These are phyloP conservation scores for Neelides sp. DNA, from an alignment of 1,140 invertebrate genomes.

Conservation along the genomic window DNA sequence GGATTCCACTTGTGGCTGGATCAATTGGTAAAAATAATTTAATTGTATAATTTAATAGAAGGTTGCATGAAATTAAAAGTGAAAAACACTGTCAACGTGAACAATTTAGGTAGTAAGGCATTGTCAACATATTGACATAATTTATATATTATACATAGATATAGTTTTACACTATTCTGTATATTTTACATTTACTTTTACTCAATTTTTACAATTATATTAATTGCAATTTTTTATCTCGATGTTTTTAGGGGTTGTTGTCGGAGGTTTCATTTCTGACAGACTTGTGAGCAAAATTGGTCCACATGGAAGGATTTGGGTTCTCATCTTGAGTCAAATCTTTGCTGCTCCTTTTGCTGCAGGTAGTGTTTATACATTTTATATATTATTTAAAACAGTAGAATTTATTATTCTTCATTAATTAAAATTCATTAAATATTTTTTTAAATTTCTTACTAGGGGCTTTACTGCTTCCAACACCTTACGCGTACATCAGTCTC, in stretches of 20 bases:
- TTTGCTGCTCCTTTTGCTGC: slow-evolving; percentile 41
- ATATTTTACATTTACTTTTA: not conserved
- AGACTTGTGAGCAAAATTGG: slow-evolving; percentile 37
- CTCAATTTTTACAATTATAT: not conserved
- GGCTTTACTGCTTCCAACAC: slow-evolving; percentile 38
- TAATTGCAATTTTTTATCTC: not conserved
- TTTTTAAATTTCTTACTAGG: too few species aligned
- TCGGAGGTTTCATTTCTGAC: slow-evolving; percentile 42
- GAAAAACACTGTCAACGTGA: too few species aligned
- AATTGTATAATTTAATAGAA: not conserved
- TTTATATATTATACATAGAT: too few species aligned
- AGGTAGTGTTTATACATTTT: too few species aligned
- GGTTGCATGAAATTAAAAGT: too few species aligned
- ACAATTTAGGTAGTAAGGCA: too few species aligned
- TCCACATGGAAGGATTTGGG: slow-evolving; percentile 37
- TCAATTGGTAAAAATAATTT: slow-evolving; percentile 21
- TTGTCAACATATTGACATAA: too few species aligned
- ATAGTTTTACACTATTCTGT: too few species aligned
- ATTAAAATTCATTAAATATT: too few species aligned
- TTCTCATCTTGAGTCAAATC: slow-evolving; percentile 39
- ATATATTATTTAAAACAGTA: too few species aligned
- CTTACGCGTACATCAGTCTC: slow-evolving; percentile 35
- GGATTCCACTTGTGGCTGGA: slow-evolving; percentile 37
- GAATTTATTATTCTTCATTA: too few species aligned
- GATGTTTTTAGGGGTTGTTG: slow-evolving; percentile 26